Evolutionary conservation across 2,113 vertebrate species (phyloP).

Genomic region (Phalacrocorax brasilianus): DNA sequence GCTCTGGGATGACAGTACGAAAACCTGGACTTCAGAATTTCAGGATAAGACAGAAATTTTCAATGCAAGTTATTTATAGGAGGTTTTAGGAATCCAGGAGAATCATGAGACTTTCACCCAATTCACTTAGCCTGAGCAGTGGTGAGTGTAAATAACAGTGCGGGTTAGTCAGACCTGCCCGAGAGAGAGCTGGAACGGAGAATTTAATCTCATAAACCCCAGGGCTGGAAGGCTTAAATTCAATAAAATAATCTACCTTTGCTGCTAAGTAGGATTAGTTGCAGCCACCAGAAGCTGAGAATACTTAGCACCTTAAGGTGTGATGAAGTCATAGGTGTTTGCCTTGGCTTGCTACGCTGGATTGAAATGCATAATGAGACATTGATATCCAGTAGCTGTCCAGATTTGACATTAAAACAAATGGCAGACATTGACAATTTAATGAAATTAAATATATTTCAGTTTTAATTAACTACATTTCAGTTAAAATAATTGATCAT

Average conservation of each 20-base stretch:
- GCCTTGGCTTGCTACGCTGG: background rate
- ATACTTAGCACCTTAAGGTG: background rate
- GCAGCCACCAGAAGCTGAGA: background rate
- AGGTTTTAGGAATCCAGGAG: background rate
- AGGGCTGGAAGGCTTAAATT: background rate
- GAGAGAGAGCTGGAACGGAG: background rate
- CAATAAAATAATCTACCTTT: conserved; percentile 15
- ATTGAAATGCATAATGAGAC: background rate
- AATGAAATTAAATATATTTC: background rate
- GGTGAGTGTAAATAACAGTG: background rate
- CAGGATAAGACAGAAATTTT: background rate
- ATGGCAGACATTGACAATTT: background rate
- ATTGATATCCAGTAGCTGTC: background rate
- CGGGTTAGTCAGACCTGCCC: background rate
- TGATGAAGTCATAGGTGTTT: background rate
- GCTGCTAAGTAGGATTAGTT: conserved; percentile 32
- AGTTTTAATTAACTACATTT: background rate
- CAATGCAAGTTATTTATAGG: background rate
- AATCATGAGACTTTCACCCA: background rate
- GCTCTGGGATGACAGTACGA: background rate
- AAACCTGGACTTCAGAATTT: background rate
- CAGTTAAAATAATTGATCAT: conserved; percentile 19
- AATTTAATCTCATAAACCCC: conserved; percentile 7
- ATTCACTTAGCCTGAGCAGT: background rate
- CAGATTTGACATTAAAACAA: conserved; percentile 13